phyloP scores from a whole-genome alignment of 2,797 vertebrate species.

The Helicolenus hilgendorfi region DNA sequence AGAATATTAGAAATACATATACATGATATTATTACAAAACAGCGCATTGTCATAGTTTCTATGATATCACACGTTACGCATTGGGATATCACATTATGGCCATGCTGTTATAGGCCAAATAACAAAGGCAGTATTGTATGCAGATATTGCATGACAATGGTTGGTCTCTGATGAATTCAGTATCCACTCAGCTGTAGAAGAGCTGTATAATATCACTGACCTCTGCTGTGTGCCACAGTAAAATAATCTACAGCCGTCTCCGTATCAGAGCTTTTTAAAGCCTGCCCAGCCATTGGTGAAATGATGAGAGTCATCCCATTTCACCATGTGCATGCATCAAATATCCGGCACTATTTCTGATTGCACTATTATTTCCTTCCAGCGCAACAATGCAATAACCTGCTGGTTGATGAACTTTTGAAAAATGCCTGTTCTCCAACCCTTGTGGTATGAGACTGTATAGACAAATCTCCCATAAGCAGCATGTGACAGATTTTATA shows the following conservation, averaged over 20 bases:
- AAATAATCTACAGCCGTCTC: slow-evolving; percentile 23
- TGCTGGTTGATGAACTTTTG: slow-evolving; percentile 1
- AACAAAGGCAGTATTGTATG: slow-evolving; percentile 25
- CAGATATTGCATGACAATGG: slow-evolving; percentile 9
- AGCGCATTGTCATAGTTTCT: background rate
- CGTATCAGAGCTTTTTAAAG: slow-evolving; percentile 28
- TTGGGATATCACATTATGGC: slow-evolving; percentile 3
- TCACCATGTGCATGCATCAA: slow-evolving; percentile 34
- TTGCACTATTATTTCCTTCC: slow-evolving; percentile 19
- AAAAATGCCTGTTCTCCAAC: background rate
- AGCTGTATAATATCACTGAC: slow-evolving; percentile 28
- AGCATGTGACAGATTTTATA: slow-evolving; percentile 1
- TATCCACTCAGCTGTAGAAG: slow-evolving; percentile 7
- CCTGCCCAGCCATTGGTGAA: slow-evolving; percentile 7
- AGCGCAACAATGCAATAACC: background rate
- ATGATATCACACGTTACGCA: slow-evolving; percentile 12
- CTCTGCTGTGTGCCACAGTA: background rate
- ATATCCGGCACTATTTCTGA: slow-evolving; percentile 42
- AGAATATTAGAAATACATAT: background rate
- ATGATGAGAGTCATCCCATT: slow-evolving; percentile 43
- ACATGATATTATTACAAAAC: background rate
- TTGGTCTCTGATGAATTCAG: slow-evolving; percentile 8
- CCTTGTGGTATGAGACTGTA: background rate
- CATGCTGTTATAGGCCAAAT: background rate
- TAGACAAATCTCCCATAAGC: background rate